Evolutionary conservation across 2,888 invertebrate species (phyloP), one percentile per base, ranked within the genome.

Genomic region (Acronicta leporina): DNA sequence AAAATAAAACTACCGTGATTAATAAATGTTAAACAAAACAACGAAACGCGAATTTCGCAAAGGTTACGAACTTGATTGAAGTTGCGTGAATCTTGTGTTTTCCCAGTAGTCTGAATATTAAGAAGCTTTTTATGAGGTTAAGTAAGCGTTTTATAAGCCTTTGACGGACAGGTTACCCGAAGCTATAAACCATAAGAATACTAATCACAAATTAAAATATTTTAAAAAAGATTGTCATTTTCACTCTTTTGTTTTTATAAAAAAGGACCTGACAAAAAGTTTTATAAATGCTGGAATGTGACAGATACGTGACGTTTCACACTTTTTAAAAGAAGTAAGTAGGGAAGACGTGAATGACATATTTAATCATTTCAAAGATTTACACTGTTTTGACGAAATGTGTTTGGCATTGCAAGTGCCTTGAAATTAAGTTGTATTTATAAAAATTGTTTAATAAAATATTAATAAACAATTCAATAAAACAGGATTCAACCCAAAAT

Each of bases 21-120:
- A 11, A 41, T 43, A 47, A 51, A 70, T 41, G 11, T 11, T 11
- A 5, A 11, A 11, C 53, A 57, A 71, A 56, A 66, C 20, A 16
- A 44, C 25, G 0, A 42, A 8, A 14, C 51, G 43, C 58, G 40
- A 27, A 15, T 49, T 51, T 25, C 15, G 56, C 47, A 50, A 54
- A 68, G 64, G 61, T 63, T 60, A 59, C 14, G 41, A 58, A 54
- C 51, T 64, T 68, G 43, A 75, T 68, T 64, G 42, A 20, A 65
- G 53, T 73, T 75, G 54, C 57, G 41, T 57, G 43, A 67, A 75
- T 66, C 47, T 66, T 30, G 51, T 14, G 30, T 30, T 55, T 79
- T 78, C 79, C 63, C 46, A 49, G 75, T 65, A 73, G 40, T 59
- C 40, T 56, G 68, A 56, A 62, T 63, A 57, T 59, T 60, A 68